A percentile compares a stretch with the other conserved stretches of the same genome.
Evolutionary conservation across 2,797 vertebrate species (phyloP).

Genomic region (Iguana delicatissima): DNA sequence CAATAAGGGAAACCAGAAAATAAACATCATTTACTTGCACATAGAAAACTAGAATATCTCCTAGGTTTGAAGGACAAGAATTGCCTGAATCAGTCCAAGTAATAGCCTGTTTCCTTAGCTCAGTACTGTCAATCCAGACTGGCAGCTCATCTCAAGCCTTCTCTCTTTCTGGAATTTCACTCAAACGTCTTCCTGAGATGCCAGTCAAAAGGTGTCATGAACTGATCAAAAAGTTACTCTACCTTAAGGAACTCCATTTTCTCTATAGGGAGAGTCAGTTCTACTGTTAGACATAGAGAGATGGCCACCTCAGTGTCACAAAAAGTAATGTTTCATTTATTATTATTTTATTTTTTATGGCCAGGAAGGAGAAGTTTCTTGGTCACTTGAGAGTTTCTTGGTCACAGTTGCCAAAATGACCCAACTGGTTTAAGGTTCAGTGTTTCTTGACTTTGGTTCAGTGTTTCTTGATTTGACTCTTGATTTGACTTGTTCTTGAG

Average conservation of each 20-base stretch:
- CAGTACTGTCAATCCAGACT: background rate
- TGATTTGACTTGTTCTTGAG: background rate
- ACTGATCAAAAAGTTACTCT: background rate
- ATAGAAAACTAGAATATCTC: fast-evolving
- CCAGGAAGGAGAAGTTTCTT: background rate
- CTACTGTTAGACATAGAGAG: background rate
- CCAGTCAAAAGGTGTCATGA: background rate
- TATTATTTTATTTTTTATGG: background rate
- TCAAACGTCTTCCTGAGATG: background rate
- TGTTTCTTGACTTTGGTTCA: background rate
- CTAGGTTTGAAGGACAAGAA: background rate
- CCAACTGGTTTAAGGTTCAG: background rate
- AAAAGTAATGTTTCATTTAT: background rate
- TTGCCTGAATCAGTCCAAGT: background rate
- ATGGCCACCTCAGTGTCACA: background rate
- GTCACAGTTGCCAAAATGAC: background rate
- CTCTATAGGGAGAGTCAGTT: background rate
- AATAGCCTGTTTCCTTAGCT: background rate
- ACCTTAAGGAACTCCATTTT: background rate
- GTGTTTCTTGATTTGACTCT: too few relatives aligned
- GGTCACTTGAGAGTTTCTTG: background rate
- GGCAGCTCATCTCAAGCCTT: background rate
- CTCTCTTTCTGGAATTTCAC: background rate
- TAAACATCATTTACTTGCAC: slow-evolving; percentile 10
- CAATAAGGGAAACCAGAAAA: slow-evolving; percentile 2